Conservation (phyloP, 1,140 invertebrate genomes). For the Dolichoris vasculosae region DNA sequence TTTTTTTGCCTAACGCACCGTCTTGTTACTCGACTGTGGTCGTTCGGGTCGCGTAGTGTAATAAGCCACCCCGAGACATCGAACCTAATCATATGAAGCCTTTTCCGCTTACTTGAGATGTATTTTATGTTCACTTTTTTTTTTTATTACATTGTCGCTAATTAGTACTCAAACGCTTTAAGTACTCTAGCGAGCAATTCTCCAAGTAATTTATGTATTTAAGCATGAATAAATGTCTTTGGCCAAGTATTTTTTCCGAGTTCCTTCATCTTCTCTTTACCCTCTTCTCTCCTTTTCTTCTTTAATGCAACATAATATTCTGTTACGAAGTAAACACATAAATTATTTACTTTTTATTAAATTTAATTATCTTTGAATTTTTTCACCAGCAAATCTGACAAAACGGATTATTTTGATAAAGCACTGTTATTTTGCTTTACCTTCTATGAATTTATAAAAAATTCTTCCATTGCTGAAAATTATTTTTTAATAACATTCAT, state of each 20-base stretch:
- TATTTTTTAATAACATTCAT: background rate
- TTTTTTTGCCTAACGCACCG: background rate
- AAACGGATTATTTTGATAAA: background rate
- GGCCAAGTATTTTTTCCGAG: background rate
- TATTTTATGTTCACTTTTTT: background rate
- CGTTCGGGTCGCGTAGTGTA: background rate
- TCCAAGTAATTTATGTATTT: constrained; percentile 8
- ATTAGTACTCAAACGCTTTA: constrained; percentile 20
- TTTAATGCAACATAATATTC: background rate
- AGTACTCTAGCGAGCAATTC: background rate
- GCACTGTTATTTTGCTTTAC: background rate
- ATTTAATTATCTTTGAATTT: background rate
- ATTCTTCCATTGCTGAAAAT: background rate
- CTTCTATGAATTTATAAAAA: background rate
- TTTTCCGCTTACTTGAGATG: background rate
- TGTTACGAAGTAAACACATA: background rate
- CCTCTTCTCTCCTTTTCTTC: background rate
- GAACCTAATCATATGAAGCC: constrained; percentile 17
- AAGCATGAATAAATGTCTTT: background rate
- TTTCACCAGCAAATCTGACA: background rate
- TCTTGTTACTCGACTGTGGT: background rate
- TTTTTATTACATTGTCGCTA: constrained; percentile 15
- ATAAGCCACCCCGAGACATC: constrained; percentile 31
- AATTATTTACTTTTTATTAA: background rate
- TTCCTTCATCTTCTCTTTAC: background rate